A percentile compares a stretch with the other conserved stretches of the same genome.
phyloP scores from a whole-genome alignment of 1,140 invertebrate species.

The Plutomurus gul region DNA sequence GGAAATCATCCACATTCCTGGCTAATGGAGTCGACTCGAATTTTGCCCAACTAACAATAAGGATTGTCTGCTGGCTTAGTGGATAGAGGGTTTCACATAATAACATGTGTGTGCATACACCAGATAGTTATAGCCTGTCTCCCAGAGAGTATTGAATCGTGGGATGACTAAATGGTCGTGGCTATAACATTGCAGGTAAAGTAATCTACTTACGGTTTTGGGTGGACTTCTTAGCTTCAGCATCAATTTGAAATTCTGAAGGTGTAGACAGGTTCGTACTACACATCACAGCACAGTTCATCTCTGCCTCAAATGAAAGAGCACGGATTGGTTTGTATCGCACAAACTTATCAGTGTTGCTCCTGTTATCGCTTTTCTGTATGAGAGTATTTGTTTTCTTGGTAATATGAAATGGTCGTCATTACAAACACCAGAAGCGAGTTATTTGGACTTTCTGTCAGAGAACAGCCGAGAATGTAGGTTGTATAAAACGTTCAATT shows the following conservation, averaged over 20 bases:
- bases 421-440: slow-evolving; percentile 12
- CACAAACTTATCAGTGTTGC: no score
- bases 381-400: slow-evolving; percentile 6
- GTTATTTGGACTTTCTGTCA: background rate
- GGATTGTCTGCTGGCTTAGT: no score
- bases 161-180: no score
- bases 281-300: background rate
- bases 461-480: slow-evolving; percentile 2
- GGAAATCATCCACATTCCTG: slow-evolving; percentile 18
- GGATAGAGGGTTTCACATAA: no score
- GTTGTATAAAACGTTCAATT: background rate
- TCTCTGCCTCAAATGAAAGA: background rate
- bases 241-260: background rate
- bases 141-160: no score
- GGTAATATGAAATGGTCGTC: background rate
- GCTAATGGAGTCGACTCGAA: background rate
- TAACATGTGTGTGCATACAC: no score
- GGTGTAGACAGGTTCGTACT: slow-evolving; percentile 14
- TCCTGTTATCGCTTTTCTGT: no score
- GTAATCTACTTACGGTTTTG: background rate
- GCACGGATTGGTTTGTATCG: background rate
- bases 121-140: no score
- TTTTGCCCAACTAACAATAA: no score
- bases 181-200: no score
- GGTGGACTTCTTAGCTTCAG: background rate